Conservation (phyloP, 2,797 vertebrate genomes). For the Gymnodraco acuticeps region DNA sequence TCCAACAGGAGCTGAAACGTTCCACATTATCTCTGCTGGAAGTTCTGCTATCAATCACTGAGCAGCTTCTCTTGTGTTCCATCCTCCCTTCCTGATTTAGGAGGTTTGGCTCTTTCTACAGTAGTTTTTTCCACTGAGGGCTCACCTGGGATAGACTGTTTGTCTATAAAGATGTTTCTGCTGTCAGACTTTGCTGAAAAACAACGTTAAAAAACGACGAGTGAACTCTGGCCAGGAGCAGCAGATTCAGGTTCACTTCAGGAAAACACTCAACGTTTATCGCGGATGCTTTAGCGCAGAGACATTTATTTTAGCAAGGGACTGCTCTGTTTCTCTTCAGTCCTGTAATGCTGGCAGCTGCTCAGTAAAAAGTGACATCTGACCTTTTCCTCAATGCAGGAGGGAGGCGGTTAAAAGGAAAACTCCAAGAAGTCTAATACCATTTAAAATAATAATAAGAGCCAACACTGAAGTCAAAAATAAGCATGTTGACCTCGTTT, state of each 20-base stretch:
- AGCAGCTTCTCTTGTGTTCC: conserved; percentile 9
- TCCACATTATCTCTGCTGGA: background rate
- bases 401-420: conserved; percentile 6
- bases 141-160: conserved; percentile 9
- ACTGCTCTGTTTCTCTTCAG: conserved; percentile 7
- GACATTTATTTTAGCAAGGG: background rate
- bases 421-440: background rate
- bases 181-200: background rate
- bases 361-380: conserved; percentile 17
- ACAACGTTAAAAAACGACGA: no score
- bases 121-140: conserved; percentile 9
- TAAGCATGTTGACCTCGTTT: background rate
- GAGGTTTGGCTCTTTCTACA: background rate
- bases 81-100: conserved; percentile 12
- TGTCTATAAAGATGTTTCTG: conserved; percentile 25
- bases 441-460: background rate
- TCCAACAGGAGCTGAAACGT: background rate
- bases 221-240: background rate
- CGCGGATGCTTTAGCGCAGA: no score
- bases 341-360: background rate
- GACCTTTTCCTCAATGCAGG: background rate
- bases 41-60: background rate
- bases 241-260: conserved; percentile 5
- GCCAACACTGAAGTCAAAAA: background rate
- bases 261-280: background rate